A percentile compares a stretch with the other conserved stretches of the same genome.
These are phyloP conservation scores for Aurelia sp. DNA, from an alignment of 30 jellyfish, hydroid and myxozoan genomes.

Conservation along the genomic window DNA sequence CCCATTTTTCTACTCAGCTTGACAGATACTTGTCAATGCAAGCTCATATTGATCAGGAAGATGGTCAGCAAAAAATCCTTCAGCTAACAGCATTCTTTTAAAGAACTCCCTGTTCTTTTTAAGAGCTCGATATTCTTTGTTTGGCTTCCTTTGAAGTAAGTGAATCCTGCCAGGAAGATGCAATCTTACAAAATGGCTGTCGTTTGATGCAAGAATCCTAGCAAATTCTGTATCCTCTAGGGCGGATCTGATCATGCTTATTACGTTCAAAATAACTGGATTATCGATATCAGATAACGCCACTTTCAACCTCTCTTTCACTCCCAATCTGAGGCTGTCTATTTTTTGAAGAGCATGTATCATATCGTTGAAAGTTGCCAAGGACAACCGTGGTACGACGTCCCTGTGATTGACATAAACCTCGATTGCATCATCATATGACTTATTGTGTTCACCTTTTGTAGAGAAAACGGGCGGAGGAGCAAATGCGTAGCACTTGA, in stretches of 20 bases:
- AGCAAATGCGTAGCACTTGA: constrained; percentile 67
- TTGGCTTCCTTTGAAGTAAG: constrained; percentile 33
- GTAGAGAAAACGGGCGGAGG: constrained; percentile 66
- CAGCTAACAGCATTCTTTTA: constrained; percentile 42
- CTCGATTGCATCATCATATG: constrained; percentile 15
- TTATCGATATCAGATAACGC: constrained; percentile 30
- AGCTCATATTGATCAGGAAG: constrained; percentile 47
- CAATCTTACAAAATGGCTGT: constrained; percentile 31
- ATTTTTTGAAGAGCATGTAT: constrained; percentile 40
- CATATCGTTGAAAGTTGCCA: constrained; percentile 58
- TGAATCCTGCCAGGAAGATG: constrained; percentile 54
- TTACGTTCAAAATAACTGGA: constrained; percentile 21
- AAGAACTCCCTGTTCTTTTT: constrained; percentile 43
- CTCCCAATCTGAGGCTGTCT: constrained; percentile 30
- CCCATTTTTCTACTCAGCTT: background rate
- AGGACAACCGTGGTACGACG: constrained; percentile 54
- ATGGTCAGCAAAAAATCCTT: constrained; percentile 67
- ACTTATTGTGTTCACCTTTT: background rate
- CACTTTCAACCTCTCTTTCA: constrained; percentile 49
- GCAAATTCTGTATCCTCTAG: constrained; percentile 19
- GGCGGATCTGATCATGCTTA: constrained; percentile 30
- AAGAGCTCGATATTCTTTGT: constrained; percentile 29
- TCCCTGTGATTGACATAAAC: constrained; percentile 58
- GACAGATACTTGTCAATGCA: constrained; percentile 32
- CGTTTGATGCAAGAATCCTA: constrained; percentile 15